phyloP scores from a whole-genome alignment of 2,797 vertebrate genomes.

The Etheostoma nigrum region DNA sequence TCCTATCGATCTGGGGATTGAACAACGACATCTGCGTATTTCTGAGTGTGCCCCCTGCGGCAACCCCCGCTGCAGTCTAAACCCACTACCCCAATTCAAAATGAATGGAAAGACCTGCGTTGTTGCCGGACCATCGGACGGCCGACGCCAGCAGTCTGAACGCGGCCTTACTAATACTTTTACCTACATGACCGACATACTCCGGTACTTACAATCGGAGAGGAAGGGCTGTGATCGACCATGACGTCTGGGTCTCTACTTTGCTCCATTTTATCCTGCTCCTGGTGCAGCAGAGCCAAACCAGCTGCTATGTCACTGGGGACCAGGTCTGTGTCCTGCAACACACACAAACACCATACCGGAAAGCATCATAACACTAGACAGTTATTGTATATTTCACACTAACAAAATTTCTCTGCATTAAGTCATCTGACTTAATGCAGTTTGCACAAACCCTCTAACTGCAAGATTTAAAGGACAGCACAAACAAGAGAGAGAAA shows the following conservation, averaged over 20 bases:
- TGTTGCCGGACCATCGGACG: too few species aligned
- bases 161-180: too few species aligned
- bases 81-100: too few species aligned
- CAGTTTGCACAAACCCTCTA: not conserved
- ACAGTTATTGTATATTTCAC: not conserved
- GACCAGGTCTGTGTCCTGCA: conserved; percentile 96
- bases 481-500: not conserved
- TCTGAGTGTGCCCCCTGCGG: too few species aligned
- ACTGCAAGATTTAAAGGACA: not conserved
- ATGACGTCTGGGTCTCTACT: conserved; percentile 87
- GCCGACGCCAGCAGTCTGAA: too few species aligned
- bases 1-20: too few species aligned
- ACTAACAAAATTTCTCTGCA: too few species aligned
- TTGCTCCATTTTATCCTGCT: conserved; percentile 91
- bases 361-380: not conserved
- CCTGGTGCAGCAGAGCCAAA: conserved; percentile 94
- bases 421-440: too few species aligned
- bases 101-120: too few species aligned
- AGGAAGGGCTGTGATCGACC: conserved; percentile 83
- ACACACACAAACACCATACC: not conserved
- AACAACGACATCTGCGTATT: too few species aligned
- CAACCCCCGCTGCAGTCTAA: too few species aligned
- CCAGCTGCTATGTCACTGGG: conserved; percentile 97
- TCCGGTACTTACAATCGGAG: conserved; percentile 83
- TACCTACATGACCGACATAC: not conserved